Percentiles rank a stretch among this genome's conserved stretches.
Conservation (phyloP, 2,113 vertebrate genomes). For the Ellobius talpinus region DNA sequence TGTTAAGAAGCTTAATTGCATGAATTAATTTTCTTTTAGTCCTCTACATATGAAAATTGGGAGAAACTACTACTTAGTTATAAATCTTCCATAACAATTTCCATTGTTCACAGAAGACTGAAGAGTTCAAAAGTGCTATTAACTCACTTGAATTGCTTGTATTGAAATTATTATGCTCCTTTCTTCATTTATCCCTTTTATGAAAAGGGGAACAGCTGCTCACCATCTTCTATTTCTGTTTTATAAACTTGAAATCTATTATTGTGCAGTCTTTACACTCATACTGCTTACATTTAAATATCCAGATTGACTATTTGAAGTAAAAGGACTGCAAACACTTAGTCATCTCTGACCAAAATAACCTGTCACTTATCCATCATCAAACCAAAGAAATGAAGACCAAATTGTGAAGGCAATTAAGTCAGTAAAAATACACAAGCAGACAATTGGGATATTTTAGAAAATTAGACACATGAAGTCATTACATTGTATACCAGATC, state of each 20-base stretch:
- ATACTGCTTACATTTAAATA: background rate
- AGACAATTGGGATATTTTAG: background rate
- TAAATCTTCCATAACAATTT: background rate
- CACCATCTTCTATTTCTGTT: constrained; percentile 36
- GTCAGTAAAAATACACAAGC: background rate
- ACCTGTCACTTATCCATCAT: constrained; percentile 18
- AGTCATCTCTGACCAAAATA: constrained; percentile 55
- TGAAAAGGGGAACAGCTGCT: constrained; percentile 54
- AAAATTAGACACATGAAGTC: background rate
- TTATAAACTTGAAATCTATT: constrained; percentile 59
- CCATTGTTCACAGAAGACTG: background rate
- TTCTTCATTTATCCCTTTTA: constrained; percentile 28
- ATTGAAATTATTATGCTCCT: constrained; percentile 22
- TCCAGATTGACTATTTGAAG: constrained; percentile 32
- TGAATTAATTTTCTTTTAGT: background rate
- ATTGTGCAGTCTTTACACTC: constrained; percentile 19
- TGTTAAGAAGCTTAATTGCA: background rate
- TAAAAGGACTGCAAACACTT: constrained; percentile 2
- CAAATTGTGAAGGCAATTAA: background rate
- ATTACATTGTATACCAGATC: background rate
- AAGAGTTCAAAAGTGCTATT: background rate
- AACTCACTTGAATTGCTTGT: background rate
- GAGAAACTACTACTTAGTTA: background rate
- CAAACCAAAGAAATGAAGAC: background rate
- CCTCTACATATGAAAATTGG: background rate